Conservation (phyloP, 2,113 vertebrate species). For the Pyxicephalus adspersus region DNA sequence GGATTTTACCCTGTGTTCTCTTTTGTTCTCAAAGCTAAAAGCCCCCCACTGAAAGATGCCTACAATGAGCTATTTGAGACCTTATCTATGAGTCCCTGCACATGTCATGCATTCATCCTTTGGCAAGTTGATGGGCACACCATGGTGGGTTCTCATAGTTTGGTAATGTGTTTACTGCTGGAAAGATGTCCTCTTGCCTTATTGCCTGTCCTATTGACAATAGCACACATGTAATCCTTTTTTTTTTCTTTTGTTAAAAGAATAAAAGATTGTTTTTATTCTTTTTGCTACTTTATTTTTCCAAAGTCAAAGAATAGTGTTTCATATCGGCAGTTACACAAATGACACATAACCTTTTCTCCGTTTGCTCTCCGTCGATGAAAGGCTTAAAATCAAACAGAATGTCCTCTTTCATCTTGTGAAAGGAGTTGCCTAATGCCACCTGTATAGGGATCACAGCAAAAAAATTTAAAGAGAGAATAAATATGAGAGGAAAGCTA, state of each 20-base stretch:
- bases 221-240: background rate
- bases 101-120: too few relatives aligned
- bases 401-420: conserved; percentile 47
- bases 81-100: too few relatives aligned
- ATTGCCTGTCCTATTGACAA: background rate
- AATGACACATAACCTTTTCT: conserved; percentile 44
- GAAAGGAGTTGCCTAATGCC: conserved; percentile 22
- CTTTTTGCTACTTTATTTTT: conserved; percentile 37
- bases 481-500: conserved; percentile 29
- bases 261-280: background rate
- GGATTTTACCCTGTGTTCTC: too few relatives aligned
- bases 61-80: too few relatives aligned
- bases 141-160: too few relatives aligned
- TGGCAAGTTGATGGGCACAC: too few relatives aligned
- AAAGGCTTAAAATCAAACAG: conserved; percentile 53
- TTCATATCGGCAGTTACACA: conserved; percentile 39
- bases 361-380: conserved; percentile 34
- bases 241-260: background rate
- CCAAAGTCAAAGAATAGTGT: conserved; percentile 25
- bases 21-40: too few relatives aligned
- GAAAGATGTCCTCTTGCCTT: background rate
- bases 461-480: conserved; percentile 31
- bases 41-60: too few relatives aligned
- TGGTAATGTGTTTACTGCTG: background rate
- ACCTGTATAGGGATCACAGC: conserved; percentile 33